Evolutionary conservation across 2,113 vertebrate species (phyloP), one percentile per base, ranked within the genome.

Genomic region (Dasyurus viverrinus): DNA sequence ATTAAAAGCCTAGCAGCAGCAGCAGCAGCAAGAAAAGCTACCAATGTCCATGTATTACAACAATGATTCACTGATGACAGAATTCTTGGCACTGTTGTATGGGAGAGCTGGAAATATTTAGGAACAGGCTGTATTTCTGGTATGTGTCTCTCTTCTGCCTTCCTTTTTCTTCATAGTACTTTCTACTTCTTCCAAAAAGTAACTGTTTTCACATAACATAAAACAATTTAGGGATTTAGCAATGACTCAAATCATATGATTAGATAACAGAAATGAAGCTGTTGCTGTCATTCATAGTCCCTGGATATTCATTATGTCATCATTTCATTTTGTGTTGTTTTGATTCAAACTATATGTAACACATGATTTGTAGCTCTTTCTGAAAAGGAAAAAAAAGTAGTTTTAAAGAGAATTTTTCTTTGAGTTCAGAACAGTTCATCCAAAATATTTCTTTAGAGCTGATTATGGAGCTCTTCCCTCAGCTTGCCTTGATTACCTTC

Each of bases 321-420:
- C 8, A 55, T 1, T 68, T 84, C 25, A 52, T 48, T 0, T 94
- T 47, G 53, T 48, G 8, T 55, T 94, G 42, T 92, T 50, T 89
- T 52, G 60, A 54, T 57, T 89, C 16, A 95, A 90, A 10, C 54
- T 60, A 2, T 50, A 92, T 16, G 92, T n/a, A 76, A 76, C 36
- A n/a, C 91, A 68, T 92, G 53, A 47, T 89, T 92, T 9, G 60
- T 90, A 53, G 2, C 30, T 92, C 57, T 96, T 91, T 90, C 48
- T 68, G 42, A 22, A 89, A 92, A 84, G 68, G 68, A 6, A 92
- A 96, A 89, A 52, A 48, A 52, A 52, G n/a, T 90, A 25, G 90
- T 84, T 89, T 57, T 84, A 42, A 52, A 93, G 47, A 46, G 2
- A 55, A 68, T 91, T 1, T 22, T 22, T 92, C 30, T 22, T 52